These are phyloP conservation scores for Ranitomeya variabilis DNA, from an alignment of 2,113 vertebrate genomes.

Conservation along the genomic window DNA sequence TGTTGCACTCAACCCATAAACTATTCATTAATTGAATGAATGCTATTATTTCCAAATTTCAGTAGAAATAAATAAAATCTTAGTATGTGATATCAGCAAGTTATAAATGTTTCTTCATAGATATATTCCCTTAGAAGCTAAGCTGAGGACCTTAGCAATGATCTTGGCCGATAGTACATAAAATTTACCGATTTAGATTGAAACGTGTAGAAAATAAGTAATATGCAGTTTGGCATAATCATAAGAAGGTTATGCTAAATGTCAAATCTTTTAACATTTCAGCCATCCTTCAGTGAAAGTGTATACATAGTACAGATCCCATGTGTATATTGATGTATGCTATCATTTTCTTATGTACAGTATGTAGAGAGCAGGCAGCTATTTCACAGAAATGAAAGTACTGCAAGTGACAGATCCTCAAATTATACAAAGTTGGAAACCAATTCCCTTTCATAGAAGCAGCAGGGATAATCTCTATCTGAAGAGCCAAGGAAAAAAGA, in stretches of 20 bases:
- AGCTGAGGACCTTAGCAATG: not conserved
- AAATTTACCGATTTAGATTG: not conserved
- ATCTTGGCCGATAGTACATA: too few relatives aligned
- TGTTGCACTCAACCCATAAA: not conserved
- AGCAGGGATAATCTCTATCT: slow-evolving; percentile 42
- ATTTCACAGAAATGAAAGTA: slow-evolving; percentile 34
- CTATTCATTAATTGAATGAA: not conserved
- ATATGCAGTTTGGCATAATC: not conserved
- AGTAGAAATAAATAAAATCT: not conserved
- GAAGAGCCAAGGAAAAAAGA: slow-evolving; percentile 28
- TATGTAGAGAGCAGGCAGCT: slow-evolving; percentile 36
- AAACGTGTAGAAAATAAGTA: not conserved
- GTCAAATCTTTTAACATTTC: not conserved
- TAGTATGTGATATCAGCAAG: not conserved
- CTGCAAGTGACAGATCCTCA: slow-evolving; percentile 31
- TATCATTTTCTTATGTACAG: slow-evolving; percentile 20
- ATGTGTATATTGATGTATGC: not conserved
- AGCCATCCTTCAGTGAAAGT: not conserved
- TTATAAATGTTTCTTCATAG: not conserved
- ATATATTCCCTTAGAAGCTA: not conserved
- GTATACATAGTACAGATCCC: not conserved
- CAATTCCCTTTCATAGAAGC: slow-evolving; percentile 47
- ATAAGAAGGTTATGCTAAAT: not conserved
- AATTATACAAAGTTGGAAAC: slow-evolving; percentile 45
- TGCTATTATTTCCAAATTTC: not conserved